Evolutionary conservation across 1,140 invertebrate species (phyloP).

Genomic region (Papilio polytes): DNA sequence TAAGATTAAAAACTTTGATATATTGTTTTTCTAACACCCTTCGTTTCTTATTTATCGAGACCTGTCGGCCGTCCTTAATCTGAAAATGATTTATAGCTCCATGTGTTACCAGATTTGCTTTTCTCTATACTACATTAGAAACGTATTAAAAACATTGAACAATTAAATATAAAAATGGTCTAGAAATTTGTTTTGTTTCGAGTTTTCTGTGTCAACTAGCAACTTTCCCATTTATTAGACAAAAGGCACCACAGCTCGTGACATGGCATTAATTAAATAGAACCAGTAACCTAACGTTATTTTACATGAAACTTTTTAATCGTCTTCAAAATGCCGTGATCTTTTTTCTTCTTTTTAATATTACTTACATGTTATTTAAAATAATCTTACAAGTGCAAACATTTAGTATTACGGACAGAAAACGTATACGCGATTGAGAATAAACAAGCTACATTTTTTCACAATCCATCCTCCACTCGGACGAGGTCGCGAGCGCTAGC

Average conservation of each 20-base stretch:
- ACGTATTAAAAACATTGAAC: neutral
- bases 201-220: neutral
- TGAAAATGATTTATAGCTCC: constrained; percentile 27
- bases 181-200: neutral
- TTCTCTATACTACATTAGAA: neutral
- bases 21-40: neutral
- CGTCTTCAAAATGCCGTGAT: neutral
- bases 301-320: neutral
- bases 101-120: constrained; percentile 20
- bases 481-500: neutral
- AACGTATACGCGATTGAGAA: neutral
- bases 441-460: neutral
- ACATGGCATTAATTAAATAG: neutral
- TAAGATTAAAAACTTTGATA: neutral
- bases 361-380: no score
- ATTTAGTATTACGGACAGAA: neutral
- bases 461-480: neutral
- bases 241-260: neutral
- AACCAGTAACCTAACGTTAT: neutral
- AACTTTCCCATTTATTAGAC: neutral
- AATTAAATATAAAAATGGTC: neutral
- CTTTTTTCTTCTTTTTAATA: no score
- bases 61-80: constrained; percentile 18
- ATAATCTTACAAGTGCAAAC: no score
- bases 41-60: constrained; percentile 36